A percentile compares a stretch with the other conserved stretches of the same genome.
Conservation (phyloP, 1,140 invertebrate species). For the Danaus plexippus region DNA sequence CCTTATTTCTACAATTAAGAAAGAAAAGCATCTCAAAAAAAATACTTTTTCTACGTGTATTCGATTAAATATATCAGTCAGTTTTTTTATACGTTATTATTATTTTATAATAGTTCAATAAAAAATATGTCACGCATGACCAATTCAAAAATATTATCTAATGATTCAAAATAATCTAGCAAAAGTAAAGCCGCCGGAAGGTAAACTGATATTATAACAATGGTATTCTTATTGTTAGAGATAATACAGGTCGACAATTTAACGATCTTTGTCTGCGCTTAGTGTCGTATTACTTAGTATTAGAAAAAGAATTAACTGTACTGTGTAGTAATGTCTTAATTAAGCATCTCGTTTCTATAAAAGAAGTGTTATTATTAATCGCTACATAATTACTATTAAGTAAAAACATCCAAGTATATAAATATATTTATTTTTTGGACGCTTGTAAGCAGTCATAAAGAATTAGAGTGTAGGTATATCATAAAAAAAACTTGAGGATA, state of each 20-base stretch:
- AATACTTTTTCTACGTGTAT: no score
- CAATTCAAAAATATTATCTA: slow-evolving; percentile 17
- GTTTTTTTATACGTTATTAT: no score
- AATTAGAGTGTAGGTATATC: no score
- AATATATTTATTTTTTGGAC: no score
- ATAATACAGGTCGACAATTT: slow-evolving; percentile 50
- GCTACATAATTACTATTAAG: no score
- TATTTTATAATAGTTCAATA: no score
- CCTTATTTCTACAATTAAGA: no score
- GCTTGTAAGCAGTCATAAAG: no score
- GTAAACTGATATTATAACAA: slow-evolving; percentile 55
- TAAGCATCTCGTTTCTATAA: slow-evolving; percentile 10
- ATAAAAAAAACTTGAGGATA: no score
- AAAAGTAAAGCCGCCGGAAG: slow-evolving; percentile 40
- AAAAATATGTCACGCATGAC: slow-evolving; percentile 10
- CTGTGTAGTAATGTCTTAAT: slow-evolving; percentile 21
- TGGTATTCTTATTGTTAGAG: slow-evolving; percentile 35
- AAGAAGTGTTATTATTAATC: background rate
- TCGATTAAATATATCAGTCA: no score
- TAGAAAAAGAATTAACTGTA: slow-evolving; percentile 10
- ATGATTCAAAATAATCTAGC: slow-evolving; percentile 16
- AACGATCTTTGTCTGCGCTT: slow-evolving; percentile 40
- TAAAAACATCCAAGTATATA: no score
- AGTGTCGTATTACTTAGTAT: slow-evolving; percentile 34
- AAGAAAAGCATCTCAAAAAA: no score